Evolutionary conservation across 2,888 invertebrate species (phyloP), one percentile per base, ranked within the genome.

Genomic region (Anthophora plumipes): DNA sequence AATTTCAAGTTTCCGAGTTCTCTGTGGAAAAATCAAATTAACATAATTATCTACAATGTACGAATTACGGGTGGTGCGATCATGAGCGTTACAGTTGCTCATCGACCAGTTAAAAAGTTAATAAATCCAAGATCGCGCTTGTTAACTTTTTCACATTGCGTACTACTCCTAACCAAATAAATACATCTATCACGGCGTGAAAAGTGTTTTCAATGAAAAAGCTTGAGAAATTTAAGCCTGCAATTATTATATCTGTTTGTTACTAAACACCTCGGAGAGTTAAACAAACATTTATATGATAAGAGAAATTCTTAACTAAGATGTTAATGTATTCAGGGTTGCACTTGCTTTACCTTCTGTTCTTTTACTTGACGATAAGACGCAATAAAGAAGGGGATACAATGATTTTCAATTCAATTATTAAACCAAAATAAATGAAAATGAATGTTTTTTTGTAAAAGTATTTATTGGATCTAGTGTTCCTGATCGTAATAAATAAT

Each of bases 11-110:
- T 46, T 37, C 43, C 64, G 9, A 54, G 46, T 55, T 52, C 41
- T 31, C 11, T n/a, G 37, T 22, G 54, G 50, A 22, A 52, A 57
- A 22, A 64, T 66, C 55, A 48, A 73, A 73, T 66, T 66, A 66
- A 48, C 61, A 20, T 20, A 54, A 71, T 71, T 60, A 60, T 60
- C 31, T 43, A 71, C 20, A 37, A 20, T 63, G 31, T 61, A 50
- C 6, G 25, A 41, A 60, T 60, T 50, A 50, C 50, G 52, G 39
- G 11, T 31, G 4, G 14, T 0, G 2, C 5, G 9, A 63, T 31
- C 46, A 41, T 20, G 17, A 48, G 20, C 41, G 39, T 14, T 50
- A 12, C 12, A 31, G 50, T n/a, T 22, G 39, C 52, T 1, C 20
- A 41, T 52, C 14, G 41, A 52, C 25, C 50, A 20, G 41, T 61